Evolutionary conservation across 2,113 vertebrate species (phyloP).

Genomic region (Lophochroa leadbeateri): DNA sequence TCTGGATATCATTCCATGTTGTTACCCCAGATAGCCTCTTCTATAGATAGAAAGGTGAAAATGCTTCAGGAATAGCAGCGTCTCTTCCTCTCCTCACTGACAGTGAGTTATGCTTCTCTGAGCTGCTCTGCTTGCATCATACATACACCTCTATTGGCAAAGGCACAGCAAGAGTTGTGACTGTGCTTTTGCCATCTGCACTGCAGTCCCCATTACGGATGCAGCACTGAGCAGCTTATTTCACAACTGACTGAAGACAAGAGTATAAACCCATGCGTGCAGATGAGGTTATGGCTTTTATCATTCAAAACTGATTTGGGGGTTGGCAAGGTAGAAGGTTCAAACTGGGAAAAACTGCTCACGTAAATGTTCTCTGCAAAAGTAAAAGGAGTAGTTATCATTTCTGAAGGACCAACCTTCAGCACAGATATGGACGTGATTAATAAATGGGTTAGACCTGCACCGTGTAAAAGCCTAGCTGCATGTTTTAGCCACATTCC

Average conservation of each 20-base stretch:
- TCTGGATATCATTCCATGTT: neutral
- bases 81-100: neutral
- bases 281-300: neutral
- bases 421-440: neutral
- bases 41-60: neutral
- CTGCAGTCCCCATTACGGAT: conserved; percentile 69
- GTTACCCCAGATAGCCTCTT: neutral
- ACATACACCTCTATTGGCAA: neutral
- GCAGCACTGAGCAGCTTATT: conserved; percentile 57
- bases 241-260: conserved; percentile 57
- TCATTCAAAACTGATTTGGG: neutral
- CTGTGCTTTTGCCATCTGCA: conserved; percentile 54
- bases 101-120: neutral
- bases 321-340: neutral
- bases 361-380: neutral
- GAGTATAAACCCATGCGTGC: neutral
- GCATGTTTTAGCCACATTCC: neutral
- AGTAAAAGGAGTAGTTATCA: neutral
- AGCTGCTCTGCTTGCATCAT: neutral
- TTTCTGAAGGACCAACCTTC: neutral
- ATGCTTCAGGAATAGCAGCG: neutral
- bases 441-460: neutral
- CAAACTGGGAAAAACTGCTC: neutral
- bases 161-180: neutral
- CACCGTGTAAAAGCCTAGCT: neutral